Evolutionary conservation across 1,140 invertebrate genomes (phyloP), one percentile per base, ranked within the genome.

Genomic region (Antheraea pernyi): DNA sequence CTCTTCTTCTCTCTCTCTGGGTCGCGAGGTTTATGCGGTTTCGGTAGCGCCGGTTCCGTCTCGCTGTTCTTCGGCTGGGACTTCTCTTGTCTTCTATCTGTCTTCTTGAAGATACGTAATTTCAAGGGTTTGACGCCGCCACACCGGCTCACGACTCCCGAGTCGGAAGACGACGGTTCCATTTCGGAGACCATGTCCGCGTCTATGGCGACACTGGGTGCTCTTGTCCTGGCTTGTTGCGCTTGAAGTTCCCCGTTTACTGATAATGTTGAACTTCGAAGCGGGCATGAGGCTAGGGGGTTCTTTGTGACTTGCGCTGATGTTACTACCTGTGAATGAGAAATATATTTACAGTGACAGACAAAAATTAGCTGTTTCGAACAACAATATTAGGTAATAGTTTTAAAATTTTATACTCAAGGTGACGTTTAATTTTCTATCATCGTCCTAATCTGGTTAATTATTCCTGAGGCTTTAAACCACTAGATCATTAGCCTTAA

Each of bases 1-100:
- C 98, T 94, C 71, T 98, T 94, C 91, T 99, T 99, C 85, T 99
- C 98, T 68, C 97, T 94, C 84, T 99, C 98, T 0, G 97, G 97
- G 84, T 99, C 97, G 67, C 96, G 94, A 0, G 95, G 95, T 83
- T 97, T 97, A 64, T 95, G 94, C 19, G 94, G 93, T 77, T 95
- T 95, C 0, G 94, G 94, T 84, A 91, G 92, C 61, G 93, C 94
- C 11, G 94, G 94, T 71, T 94, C 94, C 53, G 94, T 78, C 77
- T 94, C 94, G 37, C 88, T 82, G 75, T 92, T 92, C 68, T 82
- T 91, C 58, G 82, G 86, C 53, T 91, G 88, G 46, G 80, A 83
- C 79, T 85, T 92, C 74, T 86, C 85, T 69, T 86, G 86, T 77
- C 89, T 92, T 39, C 83, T 93, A 78, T 95, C 91, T 59, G 93